Evolutionary conservation across 2,888 invertebrate genomes (phyloP).

Genomic region (Chelonus formosanus): DNA sequence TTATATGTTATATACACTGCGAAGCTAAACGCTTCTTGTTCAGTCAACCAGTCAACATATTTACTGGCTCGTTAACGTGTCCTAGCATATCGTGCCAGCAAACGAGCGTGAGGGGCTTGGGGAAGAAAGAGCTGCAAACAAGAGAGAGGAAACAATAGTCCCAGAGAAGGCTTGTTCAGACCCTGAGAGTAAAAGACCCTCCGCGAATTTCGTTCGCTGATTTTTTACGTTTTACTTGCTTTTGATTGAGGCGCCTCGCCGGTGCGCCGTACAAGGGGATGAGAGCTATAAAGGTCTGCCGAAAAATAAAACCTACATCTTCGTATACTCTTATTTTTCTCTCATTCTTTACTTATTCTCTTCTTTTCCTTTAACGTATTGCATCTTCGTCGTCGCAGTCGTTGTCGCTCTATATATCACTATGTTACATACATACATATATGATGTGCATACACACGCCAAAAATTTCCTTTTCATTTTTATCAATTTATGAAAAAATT

Average conservation of each 20-base stretch:
- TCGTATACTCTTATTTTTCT: constrained; percentile 42
- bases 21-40: constrained; percentile 30
- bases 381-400: too few relatives aligned
- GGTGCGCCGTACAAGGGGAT: constrained; percentile 35
- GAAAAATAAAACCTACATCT: constrained; percentile 59
- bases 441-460: too few relatives aligned
- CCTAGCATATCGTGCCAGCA: constrained; percentile 31
- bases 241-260: constrained; percentile 58
- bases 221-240: constrained; percentile 62
- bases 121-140: constrained; percentile 7
- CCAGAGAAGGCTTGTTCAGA: constrained; percentile 15
- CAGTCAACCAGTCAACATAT: constrained; percentile 59
- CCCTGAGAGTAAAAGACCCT: constrained; percentile 52
- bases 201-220: constrained; percentile 57
- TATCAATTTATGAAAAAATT: too few relatives aligned
- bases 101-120: constrained; percentile 11
- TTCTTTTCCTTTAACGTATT: constrained; percentile 1
- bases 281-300: constrained; percentile 60
- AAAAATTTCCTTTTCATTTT: too few relatives aligned
- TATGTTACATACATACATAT: not conserved
- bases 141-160: constrained; percentile 25
- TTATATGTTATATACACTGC: constrained; percentile 37
- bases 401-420: too few relatives aligned
- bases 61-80: constrained; percentile 65
- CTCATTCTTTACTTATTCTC: constrained; percentile 24